Evolutionary conservation across 2,113 vertebrate genomes (phyloP), one percentile per base, ranked within the genome.

Genomic region (Himantopus leucocephalus): DNA sequence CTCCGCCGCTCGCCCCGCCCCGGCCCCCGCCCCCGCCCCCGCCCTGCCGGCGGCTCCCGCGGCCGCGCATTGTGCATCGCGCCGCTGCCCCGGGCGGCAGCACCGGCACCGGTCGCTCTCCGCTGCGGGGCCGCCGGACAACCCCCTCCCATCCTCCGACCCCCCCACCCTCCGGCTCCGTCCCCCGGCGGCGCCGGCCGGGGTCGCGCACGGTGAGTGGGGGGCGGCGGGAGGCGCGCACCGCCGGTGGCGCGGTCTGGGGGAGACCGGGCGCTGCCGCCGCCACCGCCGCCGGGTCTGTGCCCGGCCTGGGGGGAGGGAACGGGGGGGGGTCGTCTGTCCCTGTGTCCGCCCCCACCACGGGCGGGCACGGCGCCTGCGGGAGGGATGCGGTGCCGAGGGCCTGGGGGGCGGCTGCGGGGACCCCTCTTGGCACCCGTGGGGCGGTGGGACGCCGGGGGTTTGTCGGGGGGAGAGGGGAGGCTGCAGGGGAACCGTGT

Each of bases 391-490:
- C 43, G 43, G 43, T 43, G 43, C 43, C 43, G 43, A 43, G 5
- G 32, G 34, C 8, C n/a, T 10, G 32, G 52, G 56, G 34, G 10
- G 53, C 41, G 37, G 48, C 27, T 13, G 14, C 9, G 34, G 22
- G 79, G 60, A 29, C n/a, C 37, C 5, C 2, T 3, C 27, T 10
- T 26, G 24, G 3, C 47, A 37, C 37, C 37, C 37, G 37, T 37
- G 37, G 37, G 37, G 37, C 37, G 6, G 52, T 2, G 39, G 67
- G 34, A 4, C 2, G 15, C 16, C 11, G 6, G 24, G n/a, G 60
- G 16, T 2, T 12, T 3, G 17, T 37, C 37, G 1, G 3, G 23
- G 66, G 1, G 59, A 4, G 3, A 5, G 3, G 21, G 1, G 35
- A 34, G 67, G 27, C 27, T 3, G 35, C 23, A 1, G 27, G 3